Percentiles rank a stretch among this genome's conserved stretches.
These are phyloP conservation scores for Abscondita cerata DNA, from an alignment of 2,888 invertebrate species.

Conservation along the genomic window DNA sequence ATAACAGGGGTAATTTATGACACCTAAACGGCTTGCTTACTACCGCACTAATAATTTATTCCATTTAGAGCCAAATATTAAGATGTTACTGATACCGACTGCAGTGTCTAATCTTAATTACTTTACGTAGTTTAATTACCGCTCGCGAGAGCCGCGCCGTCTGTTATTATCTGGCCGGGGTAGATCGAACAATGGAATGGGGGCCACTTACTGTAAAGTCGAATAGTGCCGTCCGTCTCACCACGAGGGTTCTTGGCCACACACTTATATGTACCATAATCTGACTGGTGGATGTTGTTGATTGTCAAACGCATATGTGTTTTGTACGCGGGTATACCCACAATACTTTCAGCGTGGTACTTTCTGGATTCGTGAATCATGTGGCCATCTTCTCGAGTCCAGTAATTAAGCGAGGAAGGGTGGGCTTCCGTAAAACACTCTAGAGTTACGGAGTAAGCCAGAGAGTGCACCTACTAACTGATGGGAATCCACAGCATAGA, in stretches of 20 bases:
- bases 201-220: constrained; percentile 81
- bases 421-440: constrained; percentile 92
- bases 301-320: constrained; percentile 88
- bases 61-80: constrained; percentile 54
- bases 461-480: constrained; percentile 86
- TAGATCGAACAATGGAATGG: constrained; percentile 32
- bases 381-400: constrained; percentile 86
- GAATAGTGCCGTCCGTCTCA: constrained; percentile 88
- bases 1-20: constrained; percentile 51
- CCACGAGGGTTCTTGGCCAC: constrained; percentile 90
- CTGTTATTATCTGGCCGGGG: constrained; percentile 49
- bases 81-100: constrained; percentile 53
- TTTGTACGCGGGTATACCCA: constrained; percentile 78
- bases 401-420: constrained; percentile 89
- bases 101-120: constrained; percentile 55
- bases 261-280: constrained; percentile 89
- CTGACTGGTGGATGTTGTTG: constrained; percentile 75
- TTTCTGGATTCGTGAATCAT: constrained; percentile 89
- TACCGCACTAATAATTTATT: constrained; percentile 54
- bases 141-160: constrained; percentile 45
- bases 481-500: constrained; percentile 93
- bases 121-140: constrained; percentile 55
- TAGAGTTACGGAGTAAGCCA: constrained; percentile 81
- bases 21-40: constrained; percentile 49
- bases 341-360: constrained; percentile 77